Conservation (phyloP, 2,797 vertebrate species). For the Pseudocheirus occidentalis region DNA sequence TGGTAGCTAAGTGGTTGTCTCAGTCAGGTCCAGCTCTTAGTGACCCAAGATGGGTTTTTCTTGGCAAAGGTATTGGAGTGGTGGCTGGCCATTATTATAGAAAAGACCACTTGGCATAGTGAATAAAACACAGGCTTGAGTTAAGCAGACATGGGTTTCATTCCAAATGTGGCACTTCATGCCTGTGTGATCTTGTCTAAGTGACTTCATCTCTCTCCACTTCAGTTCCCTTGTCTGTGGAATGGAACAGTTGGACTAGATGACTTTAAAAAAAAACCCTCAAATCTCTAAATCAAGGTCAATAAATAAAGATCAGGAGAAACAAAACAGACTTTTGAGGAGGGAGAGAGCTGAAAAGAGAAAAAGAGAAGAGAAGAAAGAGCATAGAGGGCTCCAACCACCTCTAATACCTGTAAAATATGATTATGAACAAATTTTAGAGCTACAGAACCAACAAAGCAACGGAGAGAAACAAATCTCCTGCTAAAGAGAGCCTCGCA, state of each 20-base stretch:
- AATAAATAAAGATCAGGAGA: no score
- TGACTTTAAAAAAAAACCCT: neutral
- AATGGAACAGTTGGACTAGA: neutral
- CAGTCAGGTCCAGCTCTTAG: neutral
- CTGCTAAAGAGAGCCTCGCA: no score
- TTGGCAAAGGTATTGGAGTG: neutral
- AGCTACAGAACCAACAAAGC: no score
- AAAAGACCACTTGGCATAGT: neutral
- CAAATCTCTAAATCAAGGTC: neutral
- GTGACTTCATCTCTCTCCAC: neutral
- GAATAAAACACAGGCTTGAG: neutral
- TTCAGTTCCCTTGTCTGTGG: neutral
- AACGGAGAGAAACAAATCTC: no score
- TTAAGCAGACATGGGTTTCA: neutral
- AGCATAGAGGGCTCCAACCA: no score
- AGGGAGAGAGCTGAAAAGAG: no score
- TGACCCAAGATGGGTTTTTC: neutral
- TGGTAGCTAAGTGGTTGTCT: neutral
- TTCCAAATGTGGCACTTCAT: neutral
- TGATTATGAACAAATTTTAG: no score
- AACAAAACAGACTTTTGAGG: no score
- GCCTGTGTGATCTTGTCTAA: neutral
- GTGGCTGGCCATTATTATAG: neutral
- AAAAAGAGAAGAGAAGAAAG: no score
- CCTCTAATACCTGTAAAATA: no score